Evolutionary conservation across 1,140 invertebrate species (phyloP).

Genomic region (Drosophila novamexicana): DNA sequence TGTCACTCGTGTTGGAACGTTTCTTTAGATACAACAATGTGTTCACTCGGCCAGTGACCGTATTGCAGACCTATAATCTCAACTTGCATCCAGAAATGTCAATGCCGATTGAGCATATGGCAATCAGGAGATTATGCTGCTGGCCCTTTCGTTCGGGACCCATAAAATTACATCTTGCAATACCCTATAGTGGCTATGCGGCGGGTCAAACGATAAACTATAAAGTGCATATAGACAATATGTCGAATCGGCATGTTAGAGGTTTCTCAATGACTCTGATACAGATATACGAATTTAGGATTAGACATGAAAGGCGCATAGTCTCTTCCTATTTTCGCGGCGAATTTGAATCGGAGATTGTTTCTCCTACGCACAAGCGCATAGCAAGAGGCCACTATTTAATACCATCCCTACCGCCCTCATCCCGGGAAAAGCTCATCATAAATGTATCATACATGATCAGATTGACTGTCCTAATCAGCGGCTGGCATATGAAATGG

Average conservation of each 20-base stretch:
- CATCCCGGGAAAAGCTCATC: background rate
- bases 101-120: background rate
- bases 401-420: background rate
- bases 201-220: background rate
- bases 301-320: background rate
- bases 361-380: background rate
- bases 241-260: background rate
- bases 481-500: background rate
- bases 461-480: background rate
- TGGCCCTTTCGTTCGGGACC: background rate
- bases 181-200: background rate
- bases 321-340: too few relatives aligned
- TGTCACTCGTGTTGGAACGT: background rate
- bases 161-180: background rate
- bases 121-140: background rate
- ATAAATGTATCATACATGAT: background rate
- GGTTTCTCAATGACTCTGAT: background rate
- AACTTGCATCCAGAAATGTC: slow-evolving; percentile 85
- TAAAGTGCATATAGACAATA: background rate
- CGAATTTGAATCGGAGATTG: background rate
- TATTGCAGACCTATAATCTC: slow-evolving; percentile 89
- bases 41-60: slow-evolving; percentile 88
- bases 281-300: background rate
- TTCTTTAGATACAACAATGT: slow-evolving; percentile 87
- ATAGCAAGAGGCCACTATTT: background rate